These are phyloP conservation scores for Toxonevra muliebris DNA, from an alignment of 2,888 invertebrate species.

Conservation along the genomic window DNA sequence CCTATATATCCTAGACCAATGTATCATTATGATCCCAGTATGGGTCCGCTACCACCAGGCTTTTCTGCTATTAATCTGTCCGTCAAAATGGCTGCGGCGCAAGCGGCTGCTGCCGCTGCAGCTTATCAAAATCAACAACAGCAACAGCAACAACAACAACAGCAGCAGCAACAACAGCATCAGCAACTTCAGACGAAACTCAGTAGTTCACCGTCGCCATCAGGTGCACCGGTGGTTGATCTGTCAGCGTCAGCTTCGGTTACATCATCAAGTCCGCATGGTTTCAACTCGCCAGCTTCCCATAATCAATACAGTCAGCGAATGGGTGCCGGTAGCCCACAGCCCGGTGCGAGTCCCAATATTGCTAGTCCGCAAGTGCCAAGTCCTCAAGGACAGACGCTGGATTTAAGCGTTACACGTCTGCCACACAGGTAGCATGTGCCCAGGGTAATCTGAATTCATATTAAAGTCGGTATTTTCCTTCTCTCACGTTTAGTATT, in stretches of 20 bases:
- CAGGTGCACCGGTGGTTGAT: conserved; percentile 77
- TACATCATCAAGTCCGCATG: conserved; percentile 85
- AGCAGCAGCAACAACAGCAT: conserved; percentile 53
- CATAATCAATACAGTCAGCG: conserved; percentile 65
- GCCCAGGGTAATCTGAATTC: background rate
- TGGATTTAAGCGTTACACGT: conserved; percentile 88
- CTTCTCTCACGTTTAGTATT: conserved; percentile 46
- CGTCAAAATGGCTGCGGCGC: conserved; percentile 75
- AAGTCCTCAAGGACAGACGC: conserved; percentile 89
- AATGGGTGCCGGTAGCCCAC: conserved; percentile 75
- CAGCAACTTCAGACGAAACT: conserved; percentile 65
- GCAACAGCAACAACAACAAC: conserved; percentile 54
- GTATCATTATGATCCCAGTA: conserved; percentile 82
- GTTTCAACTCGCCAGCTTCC: conserved; percentile 63
- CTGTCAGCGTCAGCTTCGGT: conserved; percentile 84
- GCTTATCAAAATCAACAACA: conserved; percentile 60
- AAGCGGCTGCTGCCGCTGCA: conserved; percentile 63
- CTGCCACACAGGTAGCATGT: conserved; percentile 79
- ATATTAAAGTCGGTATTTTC: background rate
- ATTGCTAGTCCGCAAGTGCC: conserved; percentile 90
- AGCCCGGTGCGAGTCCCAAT: conserved; percentile 85
- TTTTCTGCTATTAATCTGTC: conserved; percentile 85
- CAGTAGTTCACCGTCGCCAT: conserved; percentile 71
- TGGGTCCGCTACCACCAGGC: conserved; percentile 77
- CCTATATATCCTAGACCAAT: conserved; percentile 84